Evolutionary conservation across 2,888 invertebrate genomes (phyloP).

Genomic region (Pristionchus maxplancki): DNA sequence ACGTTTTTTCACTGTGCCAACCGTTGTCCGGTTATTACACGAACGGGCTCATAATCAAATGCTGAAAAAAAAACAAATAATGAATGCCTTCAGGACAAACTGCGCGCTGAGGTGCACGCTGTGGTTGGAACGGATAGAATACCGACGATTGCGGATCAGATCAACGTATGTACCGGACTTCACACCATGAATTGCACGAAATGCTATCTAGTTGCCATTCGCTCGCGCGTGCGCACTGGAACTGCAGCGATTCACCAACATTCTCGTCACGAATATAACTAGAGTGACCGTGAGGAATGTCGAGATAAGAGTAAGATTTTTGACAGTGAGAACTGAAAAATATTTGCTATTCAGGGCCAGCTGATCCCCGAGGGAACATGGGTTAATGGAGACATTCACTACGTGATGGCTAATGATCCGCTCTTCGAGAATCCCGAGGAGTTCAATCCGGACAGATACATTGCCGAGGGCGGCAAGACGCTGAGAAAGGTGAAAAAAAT

Average conservation of each 20-base stretch:
- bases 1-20: no score
- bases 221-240: conserved; percentile 16
- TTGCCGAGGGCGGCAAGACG: conserved; percentile 6
- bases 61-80: no score
- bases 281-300: background rate
- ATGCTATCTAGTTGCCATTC: conserved; percentile 25
- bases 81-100: background rate
- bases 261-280: background rate
- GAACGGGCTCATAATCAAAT: no score
- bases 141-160: background rate
- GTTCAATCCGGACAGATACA: conserved; percentile 31
- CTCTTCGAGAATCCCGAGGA: background rate
- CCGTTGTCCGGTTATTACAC: no score
- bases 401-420: conserved; percentile 14
- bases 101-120: background rate
- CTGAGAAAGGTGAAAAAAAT: background rate
- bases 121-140: background rate
- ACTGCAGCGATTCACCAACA: conserved; percentile 30
- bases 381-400: conserved; percentile 36
- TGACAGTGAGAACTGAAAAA: no score
- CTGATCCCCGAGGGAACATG: background rate
- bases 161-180: background rate
- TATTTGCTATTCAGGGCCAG: conserved; percentile 15
- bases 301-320: background rate
- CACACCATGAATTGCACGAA: no score